Percentiles rank a stretch among this genome's conserved stretches.
phyloP scores from a whole-genome alignment of 2,888 invertebrate species.

The Abscondita cerata region DNA sequence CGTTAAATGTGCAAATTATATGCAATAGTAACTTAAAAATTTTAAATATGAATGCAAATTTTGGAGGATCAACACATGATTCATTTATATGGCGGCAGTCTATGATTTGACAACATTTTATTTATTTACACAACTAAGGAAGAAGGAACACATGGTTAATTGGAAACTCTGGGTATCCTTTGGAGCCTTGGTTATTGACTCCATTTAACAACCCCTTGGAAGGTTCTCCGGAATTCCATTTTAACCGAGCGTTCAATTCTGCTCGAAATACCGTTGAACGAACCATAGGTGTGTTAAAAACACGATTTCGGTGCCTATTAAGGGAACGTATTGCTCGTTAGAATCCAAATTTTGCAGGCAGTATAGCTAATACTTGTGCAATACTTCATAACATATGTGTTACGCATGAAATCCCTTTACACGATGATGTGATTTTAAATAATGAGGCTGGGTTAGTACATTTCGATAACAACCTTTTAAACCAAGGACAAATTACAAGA shows the following conservation, averaged over 20 bases:
- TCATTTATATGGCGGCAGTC: constrained; percentile 10
- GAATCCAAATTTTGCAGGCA: constrained; percentile 16
- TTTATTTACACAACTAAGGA: neutral
- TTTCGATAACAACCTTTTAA: neutral
- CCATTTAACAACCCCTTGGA: constrained; percentile 17
- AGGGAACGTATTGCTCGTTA: constrained; percentile 22
- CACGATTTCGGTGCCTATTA: constrained; percentile 25
- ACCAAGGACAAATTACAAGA: neutral
- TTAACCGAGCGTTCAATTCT: constrained; percentile 11
- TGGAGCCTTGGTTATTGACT: constrained; percentile 31
- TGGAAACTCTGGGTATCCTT: constrained; percentile 32
- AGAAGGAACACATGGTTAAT: constrained; percentile 18
- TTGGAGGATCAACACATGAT: constrained; percentile 3
- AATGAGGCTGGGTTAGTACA: neutral
- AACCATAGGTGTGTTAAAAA: constrained; percentile 28
- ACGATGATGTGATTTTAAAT: neutral
- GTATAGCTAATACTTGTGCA: constrained; percentile 20
- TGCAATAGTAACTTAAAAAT: constrained; percentile 8
- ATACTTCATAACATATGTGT: constrained; percentile 31
- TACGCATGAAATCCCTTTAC: constrained; percentile 5
- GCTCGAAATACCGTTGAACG: constrained; percentile 30
- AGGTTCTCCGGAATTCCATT: constrained; percentile 23
- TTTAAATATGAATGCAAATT: constrained; percentile 13
- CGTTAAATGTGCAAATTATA: constrained; percentile 10
- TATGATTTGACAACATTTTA: neutral